These are phyloP conservation scores for Drosophila pectinifera DNA, from an alignment of 1,140 invertebrate genomes.

Conservation along the genomic window DNA sequence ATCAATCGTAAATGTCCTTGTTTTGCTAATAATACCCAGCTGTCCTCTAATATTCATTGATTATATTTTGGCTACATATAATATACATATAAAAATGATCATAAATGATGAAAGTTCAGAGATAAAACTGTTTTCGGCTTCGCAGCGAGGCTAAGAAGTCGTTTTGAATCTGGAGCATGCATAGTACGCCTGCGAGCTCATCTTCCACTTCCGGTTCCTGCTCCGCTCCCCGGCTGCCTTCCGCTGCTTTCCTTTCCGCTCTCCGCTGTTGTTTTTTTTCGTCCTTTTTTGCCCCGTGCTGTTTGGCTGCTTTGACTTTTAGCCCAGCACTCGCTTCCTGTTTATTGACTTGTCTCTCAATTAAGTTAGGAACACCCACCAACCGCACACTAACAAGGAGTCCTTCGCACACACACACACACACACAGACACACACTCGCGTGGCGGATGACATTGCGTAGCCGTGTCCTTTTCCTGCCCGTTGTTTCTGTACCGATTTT, in stretches of 20 bases:
- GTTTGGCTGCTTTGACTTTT: slow-evolving; percentile 67
- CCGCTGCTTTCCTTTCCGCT: slow-evolving; percentile 15
- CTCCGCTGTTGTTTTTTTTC: slow-evolving; percentile 13
- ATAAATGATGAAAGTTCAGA: background rate
- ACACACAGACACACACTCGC: slow-evolving; percentile 2
- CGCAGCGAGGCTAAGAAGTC: slow-evolving; percentile 11
- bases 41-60: background rate
- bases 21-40: background rate
- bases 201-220: slow-evolving; percentile 1
- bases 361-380: slow-evolving; percentile 75
- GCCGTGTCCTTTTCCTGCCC: slow-evolving; percentile 35
- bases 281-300: background rate
- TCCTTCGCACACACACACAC: background rate
- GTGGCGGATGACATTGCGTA: slow-evolving; percentile 63
- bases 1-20: background rate
- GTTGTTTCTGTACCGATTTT: slow-evolving; percentile 9
- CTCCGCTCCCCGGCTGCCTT: slow-evolving; percentile 6
- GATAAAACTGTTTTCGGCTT: background rate
- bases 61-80: too few relatives aligned
- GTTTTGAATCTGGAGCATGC: background rate
- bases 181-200: background rate
- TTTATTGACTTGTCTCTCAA: slow-evolving; percentile 84
- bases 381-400: slow-evolving; percentile 53
- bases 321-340: slow-evolving; percentile 72
- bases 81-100: background rate